Conservation (phyloP, 2,888 invertebrate genomes). For the Agonopterix arenella region DNA sequence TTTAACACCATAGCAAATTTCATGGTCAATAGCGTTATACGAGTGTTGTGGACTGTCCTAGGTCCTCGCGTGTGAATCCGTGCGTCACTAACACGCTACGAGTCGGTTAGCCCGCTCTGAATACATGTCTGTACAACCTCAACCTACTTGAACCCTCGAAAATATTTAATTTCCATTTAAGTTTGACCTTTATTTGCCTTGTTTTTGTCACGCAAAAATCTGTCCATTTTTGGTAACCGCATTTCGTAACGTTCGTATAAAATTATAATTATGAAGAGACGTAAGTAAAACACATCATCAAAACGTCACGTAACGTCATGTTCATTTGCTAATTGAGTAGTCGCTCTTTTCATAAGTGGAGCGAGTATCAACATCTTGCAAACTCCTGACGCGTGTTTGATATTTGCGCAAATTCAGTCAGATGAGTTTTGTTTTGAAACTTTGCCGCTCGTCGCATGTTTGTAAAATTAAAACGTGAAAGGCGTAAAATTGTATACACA, state of each 20-base stretch:
- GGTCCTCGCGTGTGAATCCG: slow-evolving; percentile 18
- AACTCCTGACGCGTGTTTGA: slow-evolving; percentile 4
- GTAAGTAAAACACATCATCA: slow-evolving; percentile 15
- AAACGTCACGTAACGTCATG: slow-evolving; percentile 30
- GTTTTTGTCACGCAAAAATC: neutral
- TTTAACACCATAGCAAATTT: slow-evolving; percentile 22
- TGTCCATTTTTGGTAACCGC: too few relatives aligned
- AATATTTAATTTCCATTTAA: slow-evolving; percentile 3
- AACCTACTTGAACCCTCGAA: neutral
- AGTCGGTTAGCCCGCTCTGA: slow-evolving; percentile 3
- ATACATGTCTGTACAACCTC: neutral
- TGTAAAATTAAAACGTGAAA: slow-evolving; percentile 5
- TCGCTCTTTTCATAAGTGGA: slow-evolving; percentile 6
- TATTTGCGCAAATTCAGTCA: slow-evolving; percentile 10
- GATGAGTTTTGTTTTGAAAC: slow-evolving; percentile 6
- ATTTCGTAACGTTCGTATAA: neutral
- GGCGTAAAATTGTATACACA: neutral
- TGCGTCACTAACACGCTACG: slow-evolving; percentile 9
- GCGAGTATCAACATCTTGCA: slow-evolving; percentile 5
- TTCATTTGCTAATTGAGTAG: slow-evolving; percentile 36
- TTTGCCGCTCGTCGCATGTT: too few relatives aligned
- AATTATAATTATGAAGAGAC: slow-evolving; percentile 1
- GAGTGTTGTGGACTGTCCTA: slow-evolving; percentile 15
- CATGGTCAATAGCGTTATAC: slow-evolving; percentile 28
- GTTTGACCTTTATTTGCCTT: slow-evolving; percentile 6